Conservation (phyloP, 2,888 invertebrate species). For the Amphipoea oculea region DNA sequence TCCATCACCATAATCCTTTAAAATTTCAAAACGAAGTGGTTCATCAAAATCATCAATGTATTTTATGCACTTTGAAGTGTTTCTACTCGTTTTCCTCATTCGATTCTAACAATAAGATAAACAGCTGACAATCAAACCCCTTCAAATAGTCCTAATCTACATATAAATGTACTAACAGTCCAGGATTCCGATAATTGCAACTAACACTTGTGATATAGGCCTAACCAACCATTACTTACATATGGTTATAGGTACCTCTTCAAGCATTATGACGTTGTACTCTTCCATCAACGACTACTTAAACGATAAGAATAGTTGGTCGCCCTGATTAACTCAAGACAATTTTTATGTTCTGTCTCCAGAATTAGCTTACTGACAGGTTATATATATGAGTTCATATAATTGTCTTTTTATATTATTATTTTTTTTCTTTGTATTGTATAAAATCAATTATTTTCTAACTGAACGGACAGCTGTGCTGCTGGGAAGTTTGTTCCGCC, state of each 20-base stretch:
- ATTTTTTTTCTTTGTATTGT: too few species aligned
- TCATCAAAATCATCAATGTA: constrained; percentile 20
- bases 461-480: too few species aligned
- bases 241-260: not conserved
- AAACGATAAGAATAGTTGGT: not conserved
- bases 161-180: constrained; percentile 22
- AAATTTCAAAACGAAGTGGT: not conserved
- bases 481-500: too few species aligned
- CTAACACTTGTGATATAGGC: constrained; percentile 31
- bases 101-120: constrained; percentile 28
- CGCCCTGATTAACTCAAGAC: too few species aligned
- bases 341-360: too few species aligned
- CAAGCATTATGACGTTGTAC: not conserved
- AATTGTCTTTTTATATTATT: too few species aligned
- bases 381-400: too few species aligned
- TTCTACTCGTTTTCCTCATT: constrained; percentile 33
- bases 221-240: constrained; percentile 38
- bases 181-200: constrained; percentile 33
- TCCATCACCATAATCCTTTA: not conserved
- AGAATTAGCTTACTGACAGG: too few species aligned
- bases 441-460: too few species aligned
- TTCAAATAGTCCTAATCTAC: constrained; percentile 12
- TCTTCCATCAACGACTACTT: too few species aligned
- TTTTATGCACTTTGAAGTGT: constrained; percentile 23
- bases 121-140: constrained; percentile 28